Evolutionary conservation across 2,113 vertebrate species (phyloP).

Genomic region (Dicaeum eximium): DNA sequence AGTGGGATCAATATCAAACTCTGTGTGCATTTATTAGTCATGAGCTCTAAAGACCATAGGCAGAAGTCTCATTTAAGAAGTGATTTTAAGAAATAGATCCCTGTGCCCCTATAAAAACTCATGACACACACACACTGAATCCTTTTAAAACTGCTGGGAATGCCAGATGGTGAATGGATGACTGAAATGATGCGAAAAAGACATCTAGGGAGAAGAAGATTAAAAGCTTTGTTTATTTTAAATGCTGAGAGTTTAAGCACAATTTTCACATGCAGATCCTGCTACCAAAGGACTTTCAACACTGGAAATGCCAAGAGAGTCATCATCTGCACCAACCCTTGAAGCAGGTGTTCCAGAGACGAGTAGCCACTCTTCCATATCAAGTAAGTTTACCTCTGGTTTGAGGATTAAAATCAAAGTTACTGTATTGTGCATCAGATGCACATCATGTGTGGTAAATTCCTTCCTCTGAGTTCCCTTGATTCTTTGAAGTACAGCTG

Average conservation of each 20-base stretch:
- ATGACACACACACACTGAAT: not conserved
- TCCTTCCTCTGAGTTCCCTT: not conserved
- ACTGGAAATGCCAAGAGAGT: conserved; percentile 93
- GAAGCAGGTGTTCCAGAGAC: conserved; percentile 90
- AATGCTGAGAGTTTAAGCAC: not conserved
- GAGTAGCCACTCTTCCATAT: conserved; percentile 90
- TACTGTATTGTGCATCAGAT: not conserved
- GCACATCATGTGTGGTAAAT: not conserved
- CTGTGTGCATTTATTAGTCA: not conserved
- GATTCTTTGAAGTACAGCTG: not conserved
- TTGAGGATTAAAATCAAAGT: not conserved
- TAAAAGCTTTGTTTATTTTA: not conserved
- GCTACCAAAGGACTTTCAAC: conserved; percentile 85
- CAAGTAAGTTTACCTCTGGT: conserved; percentile 80
- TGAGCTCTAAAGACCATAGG: not conserved
- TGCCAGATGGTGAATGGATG: not conserved
- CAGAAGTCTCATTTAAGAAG: not conserved
- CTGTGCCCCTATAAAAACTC: not conserved
- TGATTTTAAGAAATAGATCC: not conserved
- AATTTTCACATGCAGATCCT: conserved; percentile 80
- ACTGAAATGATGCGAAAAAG: not conserved
- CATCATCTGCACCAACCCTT: conserved; percentile 91
- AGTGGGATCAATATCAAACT: not conserved
- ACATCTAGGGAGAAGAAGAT: not conserved
- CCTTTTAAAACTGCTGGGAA: not conserved